These are phyloP conservation scores for Himalopsyche tibetana DNA, from an alignment of 2,888 invertebrate species.

Conservation along the genomic window DNA sequence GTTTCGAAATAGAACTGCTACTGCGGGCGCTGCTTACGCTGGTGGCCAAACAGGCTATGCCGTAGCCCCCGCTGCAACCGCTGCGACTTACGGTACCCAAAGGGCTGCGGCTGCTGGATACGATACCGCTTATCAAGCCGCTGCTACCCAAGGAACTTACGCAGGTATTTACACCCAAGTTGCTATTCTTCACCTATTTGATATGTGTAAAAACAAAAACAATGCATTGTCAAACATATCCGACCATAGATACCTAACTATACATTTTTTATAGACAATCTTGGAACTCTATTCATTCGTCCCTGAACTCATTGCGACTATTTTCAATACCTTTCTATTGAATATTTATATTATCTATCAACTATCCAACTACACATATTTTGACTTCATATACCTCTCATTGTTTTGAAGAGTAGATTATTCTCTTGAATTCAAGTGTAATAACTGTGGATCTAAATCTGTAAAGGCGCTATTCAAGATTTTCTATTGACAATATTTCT, in stretches of 20 bases:
- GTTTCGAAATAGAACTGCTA: constrained; percentile 78
- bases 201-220: background rate
- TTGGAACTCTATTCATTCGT: background rate
- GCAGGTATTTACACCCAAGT: constrained; percentile 70
- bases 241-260: background rate
- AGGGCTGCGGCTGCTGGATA: constrained; percentile 87
- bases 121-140: constrained; percentile 90
- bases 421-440: no score
- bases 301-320: background rate
- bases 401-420: no score
- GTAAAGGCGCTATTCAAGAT: no score
- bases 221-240: background rate
- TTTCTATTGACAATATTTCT: no score
- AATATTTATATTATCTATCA: no score
- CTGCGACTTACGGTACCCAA: constrained; percentile 90
- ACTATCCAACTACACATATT: no score
- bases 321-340: no score
- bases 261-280: constrained; percentile 1
- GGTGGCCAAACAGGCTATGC: constrained; percentile 91
- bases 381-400: no score
- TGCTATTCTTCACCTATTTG: background rate
- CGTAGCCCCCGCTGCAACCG: constrained; percentile 88
- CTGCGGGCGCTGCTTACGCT: constrained; percentile 89
- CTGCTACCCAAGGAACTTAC: constrained; percentile 85
- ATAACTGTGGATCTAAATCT: no score